Evolutionary conservation across 2,888 invertebrate genomes (phyloP), one percentile per base, ranked within the genome.

Genomic region (Cynaeus angustus): DNA sequence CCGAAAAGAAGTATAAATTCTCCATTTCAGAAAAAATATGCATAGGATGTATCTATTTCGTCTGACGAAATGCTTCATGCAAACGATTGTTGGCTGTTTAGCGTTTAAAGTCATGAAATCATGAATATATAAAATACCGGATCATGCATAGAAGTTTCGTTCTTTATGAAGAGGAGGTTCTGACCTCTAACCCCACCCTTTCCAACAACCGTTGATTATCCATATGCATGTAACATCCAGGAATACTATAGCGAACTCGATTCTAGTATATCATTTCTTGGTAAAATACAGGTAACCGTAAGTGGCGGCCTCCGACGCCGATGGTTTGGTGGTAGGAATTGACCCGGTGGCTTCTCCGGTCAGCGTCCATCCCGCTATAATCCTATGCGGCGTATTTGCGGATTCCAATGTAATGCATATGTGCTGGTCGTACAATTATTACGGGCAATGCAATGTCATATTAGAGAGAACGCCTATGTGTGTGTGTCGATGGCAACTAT

Each of bases 391-490:
- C 79, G 74, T 82, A 80, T 81, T 81, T 81, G 81, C 79, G 79
- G 79, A 79, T 75, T 79, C 75, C 76, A 55, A 53, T 71, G 78
- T 79, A 79, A 81, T 81, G 79, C 79, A 79, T 81, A 81, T 80
- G 79, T 78, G 80, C 79, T 74, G 68, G 72, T 77, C 77, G 77
- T 82, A 78, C 80, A 80, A 81, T 81, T 79, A 81, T 82, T 81
- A 80, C 74, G 75, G 76, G 78, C 80, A 78, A 79, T 80, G 79
- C 78, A 76, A 81, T 81, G 81, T 81, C 82, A 79, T 81, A 80
- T 67, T 77, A 78, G 70, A 75, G 55, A 48, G 37, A 33, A 30
- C 46, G 55, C 55, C n/a, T 70, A 37, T 77, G 74, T 77, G 77
- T 77, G 74, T 78, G 77, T 77, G 79, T 80, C 79, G 79, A 79